These are phyloP conservation scores for Craseonycteris thonglongyai DNA, from an alignment of 2,113 vertebrate species.

Conservation along the genomic window DNA sequence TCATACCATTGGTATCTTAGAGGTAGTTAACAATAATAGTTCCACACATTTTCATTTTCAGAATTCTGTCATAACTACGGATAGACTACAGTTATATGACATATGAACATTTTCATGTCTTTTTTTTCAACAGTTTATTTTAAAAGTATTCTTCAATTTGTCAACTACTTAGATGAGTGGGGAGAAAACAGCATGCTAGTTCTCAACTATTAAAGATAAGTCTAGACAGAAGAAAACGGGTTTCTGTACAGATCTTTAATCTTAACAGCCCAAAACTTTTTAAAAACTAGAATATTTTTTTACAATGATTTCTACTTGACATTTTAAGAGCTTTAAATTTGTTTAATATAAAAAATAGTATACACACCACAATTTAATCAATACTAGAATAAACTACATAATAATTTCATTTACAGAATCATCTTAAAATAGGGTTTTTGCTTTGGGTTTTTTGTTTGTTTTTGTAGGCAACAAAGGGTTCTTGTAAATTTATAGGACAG, in stretches of 20 bases:
- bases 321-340: neutral
- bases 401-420: neutral
- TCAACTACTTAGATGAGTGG: neutral
- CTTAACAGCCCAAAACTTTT: neutral
- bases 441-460: too few species aligned
- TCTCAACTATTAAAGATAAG: neutral
- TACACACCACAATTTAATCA: neutral
- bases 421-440: neutral
- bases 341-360: neutral
- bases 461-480: neutral
- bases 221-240: neutral
- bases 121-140: neutral
- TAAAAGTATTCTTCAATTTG: neutral
- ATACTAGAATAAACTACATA: neutral
- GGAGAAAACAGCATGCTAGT: neutral
- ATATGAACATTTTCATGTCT: neutral
- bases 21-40: neutral
- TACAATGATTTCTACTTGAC: neutral
- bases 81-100: neutral
- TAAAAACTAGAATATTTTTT: neutral
- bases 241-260: neutral
- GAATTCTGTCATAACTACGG: neutral
- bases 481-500: neutral
- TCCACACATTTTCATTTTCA: neutral
- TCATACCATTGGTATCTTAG: neutral